Conservation (phyloP, 1,140 invertebrate species). For the Portunus trituberculatus region DNA sequence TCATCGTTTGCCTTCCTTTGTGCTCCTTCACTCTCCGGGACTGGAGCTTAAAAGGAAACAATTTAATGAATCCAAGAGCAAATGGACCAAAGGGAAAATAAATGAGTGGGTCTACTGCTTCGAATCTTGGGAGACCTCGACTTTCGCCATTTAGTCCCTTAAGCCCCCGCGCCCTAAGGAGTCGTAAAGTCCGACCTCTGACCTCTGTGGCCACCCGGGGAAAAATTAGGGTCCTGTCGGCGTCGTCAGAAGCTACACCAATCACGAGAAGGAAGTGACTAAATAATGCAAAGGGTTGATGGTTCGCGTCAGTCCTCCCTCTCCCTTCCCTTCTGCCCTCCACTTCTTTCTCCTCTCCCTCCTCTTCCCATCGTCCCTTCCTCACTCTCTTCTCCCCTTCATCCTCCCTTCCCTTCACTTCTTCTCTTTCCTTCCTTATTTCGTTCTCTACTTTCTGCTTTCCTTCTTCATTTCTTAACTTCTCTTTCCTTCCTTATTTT, state of each 20-base stretch:
- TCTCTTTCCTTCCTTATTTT: neutral
- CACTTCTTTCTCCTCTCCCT: neutral
- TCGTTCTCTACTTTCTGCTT: neutral
- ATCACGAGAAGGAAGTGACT: slow-evolving; percentile 9
- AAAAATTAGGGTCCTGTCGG: slow-evolving; percentile 2
- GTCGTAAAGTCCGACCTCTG: neutral
- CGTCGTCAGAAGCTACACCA: neutral
- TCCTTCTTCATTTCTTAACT: neutral
- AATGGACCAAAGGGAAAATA: neutral
- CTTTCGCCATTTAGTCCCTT: neutral
- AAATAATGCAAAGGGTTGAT: neutral
- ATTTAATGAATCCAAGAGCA: neutral
- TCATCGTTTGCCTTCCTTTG: too few relatives aligned
- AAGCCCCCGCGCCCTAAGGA: neutral
- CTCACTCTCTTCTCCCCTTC: too few relatives aligned
- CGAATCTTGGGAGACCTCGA: neutral
- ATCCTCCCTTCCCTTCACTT: neutral
- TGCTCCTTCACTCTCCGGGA: too few relatives aligned
- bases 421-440: neutral
- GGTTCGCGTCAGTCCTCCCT: neutral
- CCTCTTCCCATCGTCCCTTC: neutral
- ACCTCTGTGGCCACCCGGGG: neutral
- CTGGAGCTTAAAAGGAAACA: neutral
- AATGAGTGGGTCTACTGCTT: neutral
- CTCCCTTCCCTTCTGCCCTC: slow-evolving; percentile 12